phyloP scores from a whole-genome alignment of 2,888 invertebrate genomes.

The Latheticus oryzae region DNA sequence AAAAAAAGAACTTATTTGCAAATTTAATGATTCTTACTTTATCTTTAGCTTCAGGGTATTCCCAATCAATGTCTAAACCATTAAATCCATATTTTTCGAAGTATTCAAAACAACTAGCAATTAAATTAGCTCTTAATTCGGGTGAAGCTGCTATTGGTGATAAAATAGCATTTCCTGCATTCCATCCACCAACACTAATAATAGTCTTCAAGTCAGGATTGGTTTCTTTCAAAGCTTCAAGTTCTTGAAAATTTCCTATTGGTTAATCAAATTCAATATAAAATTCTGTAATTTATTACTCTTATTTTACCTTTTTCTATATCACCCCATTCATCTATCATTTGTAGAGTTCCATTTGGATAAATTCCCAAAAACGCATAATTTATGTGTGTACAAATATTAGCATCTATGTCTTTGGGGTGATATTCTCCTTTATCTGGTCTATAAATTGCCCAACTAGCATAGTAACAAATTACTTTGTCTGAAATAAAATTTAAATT shows the following conservation, averaged over 20 bases:
- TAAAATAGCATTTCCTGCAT: slow-evolving; percentile 35
- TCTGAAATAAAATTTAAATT: slow-evolving; percentile 1
- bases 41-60: slow-evolving; percentile 30
- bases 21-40: slow-evolving; percentile 9
- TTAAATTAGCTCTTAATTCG: slow-evolving; percentile 24
- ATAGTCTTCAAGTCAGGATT: slow-evolving; percentile 33
- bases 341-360: slow-evolving; percentile 23
- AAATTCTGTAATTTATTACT: not conserved
- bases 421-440: slow-evolving; percentile 6
- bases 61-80: slow-evolving; percentile 37
- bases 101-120: slow-evolving; percentile 21
- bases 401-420: slow-evolving; percentile 9
- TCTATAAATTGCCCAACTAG: slow-evolving; percentile 21
- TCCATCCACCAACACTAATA: slow-evolving; percentile 30
- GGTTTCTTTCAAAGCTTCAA: slow-evolving; percentile 25
- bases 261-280: not conserved
- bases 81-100: slow-evolving; percentile 30
- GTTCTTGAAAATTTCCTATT: slow-evolving; percentile 23
- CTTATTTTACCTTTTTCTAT: slow-evolving; percentile 26
- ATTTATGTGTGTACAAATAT: slow-evolving; percentile 20
- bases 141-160: slow-evolving; percentile 25
- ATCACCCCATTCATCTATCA: slow-evolving; percentile 27
- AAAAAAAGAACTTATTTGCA: slow-evolving; percentile 6
- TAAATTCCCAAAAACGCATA: slow-evolving; percentile 28
- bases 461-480: slow-evolving; percentile 12